phyloP scores from a whole-genome alignment of 92 coral and sea anemone genomes.

The Nematostella vectensis region DNA sequence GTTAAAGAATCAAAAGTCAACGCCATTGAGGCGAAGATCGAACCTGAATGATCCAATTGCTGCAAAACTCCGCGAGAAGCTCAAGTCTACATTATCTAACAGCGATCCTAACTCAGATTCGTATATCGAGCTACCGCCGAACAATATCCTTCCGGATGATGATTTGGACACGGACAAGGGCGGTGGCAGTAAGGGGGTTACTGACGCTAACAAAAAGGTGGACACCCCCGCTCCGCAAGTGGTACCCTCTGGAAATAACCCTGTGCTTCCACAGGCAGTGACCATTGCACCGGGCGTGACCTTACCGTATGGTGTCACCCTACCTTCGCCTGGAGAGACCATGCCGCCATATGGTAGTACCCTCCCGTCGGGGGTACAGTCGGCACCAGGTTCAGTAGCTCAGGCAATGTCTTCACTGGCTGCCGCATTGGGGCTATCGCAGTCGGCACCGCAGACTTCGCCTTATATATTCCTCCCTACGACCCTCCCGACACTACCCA shows the following conservation, averaged over 20 bases:
- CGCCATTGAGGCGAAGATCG: no score
- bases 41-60: no score
- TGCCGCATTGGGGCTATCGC: not conserved
- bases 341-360: no score
- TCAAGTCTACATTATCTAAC: not conserved
- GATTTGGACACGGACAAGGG: no score
- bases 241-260: not conserved
- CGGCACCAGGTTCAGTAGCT: not conserved
- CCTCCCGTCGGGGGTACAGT: not conserved
- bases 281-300: not conserved
- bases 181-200: no score
- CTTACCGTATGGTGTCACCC: not conserved
- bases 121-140: not conserved
- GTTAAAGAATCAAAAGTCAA: no score
- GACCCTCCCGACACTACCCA: not conserved
- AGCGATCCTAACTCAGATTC: not conserved
- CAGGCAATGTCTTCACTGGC: not conserved
- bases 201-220: not conserved
- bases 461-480: not conserved
- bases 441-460: not conserved
- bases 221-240: not conserved
- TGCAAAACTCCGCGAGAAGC: no score
- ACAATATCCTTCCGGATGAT: not conserved
- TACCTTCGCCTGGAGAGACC: no score
- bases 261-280: not conserved